Base-by-base conservation (phyloP, 53 echinoderm and acorn worm species). In the Apostichopus leukothele region DNA sequence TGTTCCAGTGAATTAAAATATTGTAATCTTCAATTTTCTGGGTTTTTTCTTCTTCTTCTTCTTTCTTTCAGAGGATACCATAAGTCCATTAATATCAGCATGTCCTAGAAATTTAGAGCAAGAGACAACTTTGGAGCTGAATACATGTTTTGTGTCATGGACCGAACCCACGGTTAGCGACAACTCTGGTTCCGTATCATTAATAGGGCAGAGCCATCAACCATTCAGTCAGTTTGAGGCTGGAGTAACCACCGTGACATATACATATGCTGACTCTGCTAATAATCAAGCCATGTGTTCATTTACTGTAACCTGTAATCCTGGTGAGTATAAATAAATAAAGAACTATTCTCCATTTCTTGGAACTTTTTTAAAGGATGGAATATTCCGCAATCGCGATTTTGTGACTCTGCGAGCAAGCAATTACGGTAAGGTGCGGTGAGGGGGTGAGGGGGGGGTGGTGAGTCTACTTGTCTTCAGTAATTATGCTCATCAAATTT, bases 81-180 rank as follows among this genome's bases (percentile, higher is more conserved):
- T 74, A 13, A 52, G 7, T 51, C 87, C 87, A 39, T 10, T 86
- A 12, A 83, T 91, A 39, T 51, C 55, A 76, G 86, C 66, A 53
- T 91, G 91, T 79, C 91, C 91, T 67, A 12, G 75, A 19, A 50
- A 88, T 67, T 54, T 91, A 20, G 51, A 12, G 8, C 79, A 68
- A 23, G 50, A 67, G 60, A 66, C 78, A 2, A 66, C 79, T 13
- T 13, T 52, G 12, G 89, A 81, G 10, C n/a, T 61, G 14, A 55
- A 68, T 27, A 50, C 67, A 27, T 78, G 71, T 23, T 25, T 68
- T 16, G 67, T 50, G 5, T 50, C 66, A 59, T 89, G 89, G 89
- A 50, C 14, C 5, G 89, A 88, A 60, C 78, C 88, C 5, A 18
- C 14, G 52, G 94, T 89, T 18, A 76, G 88, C 63, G 94, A 94